These are phyloP conservation scores for Hyphantria cunea DNA, from an alignment of 1,140 invertebrate species.

Conservation along the genomic window DNA sequence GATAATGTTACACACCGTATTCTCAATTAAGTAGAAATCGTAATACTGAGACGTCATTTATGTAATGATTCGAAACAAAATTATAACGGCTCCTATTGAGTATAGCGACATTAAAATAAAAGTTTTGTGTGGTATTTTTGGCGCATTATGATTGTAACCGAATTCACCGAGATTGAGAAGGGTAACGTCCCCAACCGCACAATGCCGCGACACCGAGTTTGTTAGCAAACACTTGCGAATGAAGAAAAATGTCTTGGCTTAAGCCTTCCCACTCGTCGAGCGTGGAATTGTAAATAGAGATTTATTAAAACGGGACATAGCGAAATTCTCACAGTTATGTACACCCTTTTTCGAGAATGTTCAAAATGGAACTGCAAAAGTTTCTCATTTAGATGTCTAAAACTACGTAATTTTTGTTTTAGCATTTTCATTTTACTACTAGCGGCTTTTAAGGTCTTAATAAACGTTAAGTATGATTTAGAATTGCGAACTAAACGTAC, in stretches of 20 bases:
- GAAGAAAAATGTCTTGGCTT: constrained; percentile 76
- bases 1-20: too few species aligned
- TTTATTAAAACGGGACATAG: constrained; percentile 71
- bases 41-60: too few species aligned
- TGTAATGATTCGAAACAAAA: too few species aligned
- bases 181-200: constrained; percentile 43
- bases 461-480: too few species aligned
- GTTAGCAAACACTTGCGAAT: constrained; percentile 70
- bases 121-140: background rate
- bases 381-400: constrained; percentile 28
- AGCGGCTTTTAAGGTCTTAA: too few species aligned
- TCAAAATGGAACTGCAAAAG: constrained; percentile 35
- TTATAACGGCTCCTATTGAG: too few species aligned
- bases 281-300: constrained; percentile 71
- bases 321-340: constrained; percentile 49
- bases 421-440: background rate
- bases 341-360: constrained; percentile 42
- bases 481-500: too few species aligned
- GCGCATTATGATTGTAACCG: constrained; percentile 43
- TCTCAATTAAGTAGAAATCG: too few species aligned
- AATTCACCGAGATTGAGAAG: constrained; percentile 53
- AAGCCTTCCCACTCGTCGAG: constrained; percentile 67
- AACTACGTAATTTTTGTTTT: constrained; percentile 17
- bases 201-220: constrained; percentile 50
- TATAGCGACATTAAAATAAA: constrained; percentile 31